A percentile compares a stretch with the other conserved stretches of the same genome.
phyloP scores from a whole-genome alignment of 2,113 vertebrate species.

The Gadus chalcogrammus region DNA sequence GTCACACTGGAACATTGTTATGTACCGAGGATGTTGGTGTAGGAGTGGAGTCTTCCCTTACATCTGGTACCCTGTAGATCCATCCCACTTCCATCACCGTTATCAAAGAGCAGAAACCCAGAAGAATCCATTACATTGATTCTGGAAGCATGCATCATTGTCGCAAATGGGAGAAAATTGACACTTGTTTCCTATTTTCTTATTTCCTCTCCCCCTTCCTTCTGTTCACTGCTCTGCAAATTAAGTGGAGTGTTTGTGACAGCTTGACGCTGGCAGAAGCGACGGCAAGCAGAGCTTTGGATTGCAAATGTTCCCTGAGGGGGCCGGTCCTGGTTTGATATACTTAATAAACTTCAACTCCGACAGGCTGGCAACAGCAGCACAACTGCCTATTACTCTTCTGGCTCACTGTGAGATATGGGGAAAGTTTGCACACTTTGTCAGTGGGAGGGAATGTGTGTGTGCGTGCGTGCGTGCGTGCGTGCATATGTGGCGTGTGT shows the following conservation, averaged over 20 bases:
- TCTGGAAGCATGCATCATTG: slow-evolving; percentile 57
- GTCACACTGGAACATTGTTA: no score
- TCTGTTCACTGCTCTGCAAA: slow-evolving; percentile 65
- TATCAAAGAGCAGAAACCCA: slow-evolving; percentile 42
- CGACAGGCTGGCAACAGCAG: slow-evolving; percentile 59
- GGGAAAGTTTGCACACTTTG: slow-evolving; percentile 1
- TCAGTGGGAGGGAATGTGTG: background rate
- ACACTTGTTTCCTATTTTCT: slow-evolving; percentile 65
- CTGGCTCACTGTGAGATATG: slow-evolving; percentile 46
- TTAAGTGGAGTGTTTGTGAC: slow-evolving; percentile 71
- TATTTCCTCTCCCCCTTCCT: slow-evolving; percentile 21
- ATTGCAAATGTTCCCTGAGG: slow-evolving; percentile 71
- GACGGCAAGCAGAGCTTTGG: slow-evolving; percentile 65
- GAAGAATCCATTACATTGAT: slow-evolving; percentile 52
- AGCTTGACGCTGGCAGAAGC: slow-evolving; percentile 64
- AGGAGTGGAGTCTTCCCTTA: no score
- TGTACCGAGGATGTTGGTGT: no score
- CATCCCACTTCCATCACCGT: slow-evolving; percentile 2
- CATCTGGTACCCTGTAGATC: no score
- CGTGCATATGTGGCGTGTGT: background rate
- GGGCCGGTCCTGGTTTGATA: slow-evolving; percentile 64
- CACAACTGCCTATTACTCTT: slow-evolving; percentile 50
- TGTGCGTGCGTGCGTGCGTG: slow-evolving; percentile 6
- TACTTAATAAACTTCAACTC: slow-evolving; percentile 73
- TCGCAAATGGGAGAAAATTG: slow-evolving; percentile 53